phyloP scores from a whole-genome alignment of 2,113 vertebrate genomes.

The Balaenoptera acutorostrata region DNA sequence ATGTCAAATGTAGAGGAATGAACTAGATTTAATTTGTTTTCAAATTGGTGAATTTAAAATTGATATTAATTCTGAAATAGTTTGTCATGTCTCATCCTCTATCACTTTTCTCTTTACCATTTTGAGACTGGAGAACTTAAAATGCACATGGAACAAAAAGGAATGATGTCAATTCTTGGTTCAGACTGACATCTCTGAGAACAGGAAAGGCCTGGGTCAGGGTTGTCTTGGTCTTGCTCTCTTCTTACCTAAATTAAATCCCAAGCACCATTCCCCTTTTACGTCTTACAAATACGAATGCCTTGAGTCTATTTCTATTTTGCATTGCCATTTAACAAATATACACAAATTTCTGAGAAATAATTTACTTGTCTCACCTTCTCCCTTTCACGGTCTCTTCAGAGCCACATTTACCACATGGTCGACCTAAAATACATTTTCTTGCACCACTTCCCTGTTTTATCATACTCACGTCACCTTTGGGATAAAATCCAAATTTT shows the following conservation, averaged over 20 bases:
- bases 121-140: background rate
- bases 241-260: background rate
- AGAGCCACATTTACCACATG: background rate
- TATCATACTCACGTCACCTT: background rate
- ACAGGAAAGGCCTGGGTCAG: background rate
- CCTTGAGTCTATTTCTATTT: background rate
- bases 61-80: background rate
- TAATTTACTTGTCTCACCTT: background rate
- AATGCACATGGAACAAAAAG: background rate
- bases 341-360: background rate
- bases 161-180: background rate
- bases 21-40: conserved; percentile 9
- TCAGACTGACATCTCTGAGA: background rate
- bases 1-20: background rate
- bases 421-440: background rate
- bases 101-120: background rate
- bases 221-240: background rate
- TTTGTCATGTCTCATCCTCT: background rate
- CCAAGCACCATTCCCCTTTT: background rate
- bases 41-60: background rate
- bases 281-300: background rate
- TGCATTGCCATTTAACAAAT: background rate
- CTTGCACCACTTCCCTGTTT: background rate
- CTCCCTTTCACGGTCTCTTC: background rate
- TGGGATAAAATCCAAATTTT: background rate